A percentile compares a stretch with the other conserved stretches of the same genome.
These are phyloP conservation scores for Podarcis lilfordi DNA, from an alignment of 2,797 vertebrate genomes.

Conservation along the genomic window DNA sequence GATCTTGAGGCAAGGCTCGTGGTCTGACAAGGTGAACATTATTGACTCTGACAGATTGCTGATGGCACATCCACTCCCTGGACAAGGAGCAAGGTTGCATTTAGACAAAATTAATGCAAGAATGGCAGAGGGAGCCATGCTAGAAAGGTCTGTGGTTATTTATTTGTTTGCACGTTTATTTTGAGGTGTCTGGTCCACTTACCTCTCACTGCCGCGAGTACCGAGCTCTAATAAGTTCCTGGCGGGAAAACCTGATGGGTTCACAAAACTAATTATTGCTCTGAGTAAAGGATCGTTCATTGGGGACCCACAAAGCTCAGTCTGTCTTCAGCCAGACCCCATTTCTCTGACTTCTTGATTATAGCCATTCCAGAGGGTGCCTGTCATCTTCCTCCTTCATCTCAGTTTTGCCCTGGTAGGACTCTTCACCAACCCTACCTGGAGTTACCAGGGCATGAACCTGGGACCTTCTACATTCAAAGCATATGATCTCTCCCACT, in stretches of 20 bases:
- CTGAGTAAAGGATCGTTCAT: neutral
- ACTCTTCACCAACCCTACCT: no score
- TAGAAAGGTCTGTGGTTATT: neutral
- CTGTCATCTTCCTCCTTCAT: no score
- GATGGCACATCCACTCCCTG: constrained; percentile 65
- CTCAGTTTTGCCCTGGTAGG: no score
- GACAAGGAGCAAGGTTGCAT: constrained; percentile 59
- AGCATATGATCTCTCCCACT: no score
- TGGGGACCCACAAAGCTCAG: no score
- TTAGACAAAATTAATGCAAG: constrained; percentile 60
- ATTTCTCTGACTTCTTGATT: no score
- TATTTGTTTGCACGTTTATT: constrained; percentile 37
- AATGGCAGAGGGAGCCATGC: constrained; percentile 32
- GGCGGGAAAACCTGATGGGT: constrained; percentile 47
- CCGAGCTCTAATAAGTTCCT: constrained; percentile 49
- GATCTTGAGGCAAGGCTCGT: constrained; percentile 60
- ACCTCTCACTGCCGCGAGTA: neutral
- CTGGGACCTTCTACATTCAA: no score
- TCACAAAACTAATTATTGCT: constrained; percentile 17
- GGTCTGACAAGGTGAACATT: constrained; percentile 52
- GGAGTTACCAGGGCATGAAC: no score
- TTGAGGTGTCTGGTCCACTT: constrained; percentile 29
- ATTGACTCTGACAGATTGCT: constrained; percentile 70
- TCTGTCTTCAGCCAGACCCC: no score
- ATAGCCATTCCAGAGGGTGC: no score